These are phyloP conservation scores for Cactoblastis cactorum DNA, from an alignment of 2,888 invertebrate species.

Conservation along the genomic window DNA sequence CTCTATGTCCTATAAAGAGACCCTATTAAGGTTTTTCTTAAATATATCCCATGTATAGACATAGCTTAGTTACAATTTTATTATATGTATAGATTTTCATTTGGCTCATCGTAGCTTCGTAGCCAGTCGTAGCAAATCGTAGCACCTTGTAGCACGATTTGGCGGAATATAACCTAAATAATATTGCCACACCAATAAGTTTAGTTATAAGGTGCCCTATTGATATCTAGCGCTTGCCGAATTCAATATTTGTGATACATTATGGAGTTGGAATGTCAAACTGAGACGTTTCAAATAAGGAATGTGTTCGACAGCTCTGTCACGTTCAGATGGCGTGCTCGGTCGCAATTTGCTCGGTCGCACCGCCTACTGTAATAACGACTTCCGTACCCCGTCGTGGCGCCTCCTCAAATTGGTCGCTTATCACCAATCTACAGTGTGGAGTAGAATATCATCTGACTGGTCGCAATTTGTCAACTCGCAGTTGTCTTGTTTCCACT, in stretches of 20 bases:
- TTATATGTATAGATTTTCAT: not conserved
- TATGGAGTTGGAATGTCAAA: constrained; percentile 58
- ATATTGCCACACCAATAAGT: not conserved
- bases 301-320: constrained; percentile 76
- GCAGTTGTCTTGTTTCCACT: constrained; percentile 51
- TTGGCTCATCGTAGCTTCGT: not conserved
- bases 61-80: not conserved
- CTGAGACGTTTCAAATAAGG: constrained; percentile 73
- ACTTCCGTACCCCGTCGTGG: constrained; percentile 77
- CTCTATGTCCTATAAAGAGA: too few species aligned
- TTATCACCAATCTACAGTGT: constrained; percentile 77
- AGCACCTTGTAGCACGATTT: not conserved
- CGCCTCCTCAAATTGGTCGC: constrained; percentile 79
- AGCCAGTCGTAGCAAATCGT: not conserved
- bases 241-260: constrained; percentile 50
- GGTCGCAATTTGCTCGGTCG: constrained; percentile 72
- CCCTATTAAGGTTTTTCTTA: too few species aligned
- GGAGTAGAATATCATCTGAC: constrained; percentile 69
- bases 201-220: not conserved
- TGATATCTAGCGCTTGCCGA: constrained; percentile 11
- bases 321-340: constrained; percentile 76
- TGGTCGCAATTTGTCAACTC: constrained; percentile 69
- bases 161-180: not conserved
- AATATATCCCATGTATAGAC: too few species aligned
- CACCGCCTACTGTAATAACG: constrained; percentile 78